These are phyloP conservation scores for Odontothrips loti DNA, from an alignment of 2,888 invertebrate genomes.

Conservation along the genomic window DNA sequence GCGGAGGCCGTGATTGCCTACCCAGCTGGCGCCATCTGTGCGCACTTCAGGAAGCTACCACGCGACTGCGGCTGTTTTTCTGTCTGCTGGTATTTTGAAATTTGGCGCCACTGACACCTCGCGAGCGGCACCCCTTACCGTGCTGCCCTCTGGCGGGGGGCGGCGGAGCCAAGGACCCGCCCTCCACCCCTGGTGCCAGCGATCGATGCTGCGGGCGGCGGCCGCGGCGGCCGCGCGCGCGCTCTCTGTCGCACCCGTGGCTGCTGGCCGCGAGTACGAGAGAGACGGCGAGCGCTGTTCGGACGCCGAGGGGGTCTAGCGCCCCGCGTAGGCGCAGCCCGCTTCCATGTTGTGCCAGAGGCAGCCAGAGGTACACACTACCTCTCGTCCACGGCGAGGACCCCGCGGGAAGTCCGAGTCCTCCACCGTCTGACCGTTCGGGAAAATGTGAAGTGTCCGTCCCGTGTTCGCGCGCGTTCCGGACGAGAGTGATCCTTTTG, in stretches of 20 bases:
- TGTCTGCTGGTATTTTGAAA: too few relatives aligned
- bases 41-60: too few relatives aligned
- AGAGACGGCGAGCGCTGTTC: not conserved
- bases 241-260: not conserved
- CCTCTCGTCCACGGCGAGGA: too few relatives aligned
- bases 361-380: not conserved
- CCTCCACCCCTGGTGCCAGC: not conserved
- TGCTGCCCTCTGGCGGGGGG: conserved; percentile 16
- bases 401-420: too few relatives aligned
- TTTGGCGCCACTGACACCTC: too few relatives aligned
- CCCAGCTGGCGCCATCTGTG: too few relatives aligned
- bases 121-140: not conserved
- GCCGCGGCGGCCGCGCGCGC: not conserved
- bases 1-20: too few relatives aligned
- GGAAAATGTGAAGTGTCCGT: too few relatives aligned
- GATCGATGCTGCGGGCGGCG: not conserved
- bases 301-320: not conserved
- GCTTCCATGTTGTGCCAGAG: not conserved
- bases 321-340: not conserved
- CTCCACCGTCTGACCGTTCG: too few relatives aligned
- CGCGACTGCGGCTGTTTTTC: too few relatives aligned
- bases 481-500: too few relatives aligned
- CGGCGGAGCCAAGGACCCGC: not conserved
- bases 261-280: not conserved
- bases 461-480: too few relatives aligned